Percentiles rank a stretch among this genome's conserved stretches.
Conservation (phyloP, 2,888 invertebrate genomes). For the Ectobius pallidus region DNA sequence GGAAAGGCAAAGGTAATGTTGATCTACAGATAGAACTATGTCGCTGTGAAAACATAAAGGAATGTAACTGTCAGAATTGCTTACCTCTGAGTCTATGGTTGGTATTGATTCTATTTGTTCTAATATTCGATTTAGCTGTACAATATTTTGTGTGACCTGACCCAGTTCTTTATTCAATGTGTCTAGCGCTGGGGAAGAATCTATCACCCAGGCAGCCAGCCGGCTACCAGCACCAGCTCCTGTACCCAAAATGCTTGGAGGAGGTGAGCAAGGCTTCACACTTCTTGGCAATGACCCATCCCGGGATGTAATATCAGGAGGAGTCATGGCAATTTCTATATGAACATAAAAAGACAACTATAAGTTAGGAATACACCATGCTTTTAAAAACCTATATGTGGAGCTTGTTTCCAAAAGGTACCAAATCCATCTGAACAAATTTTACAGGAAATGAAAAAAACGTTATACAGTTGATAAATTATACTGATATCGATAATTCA, state of each 20-base stretch:
- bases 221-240: slow-evolving; percentile 30
- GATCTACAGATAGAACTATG: too few relatives aligned
- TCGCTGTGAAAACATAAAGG: too few relatives aligned
- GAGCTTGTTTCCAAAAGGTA: too few relatives aligned
- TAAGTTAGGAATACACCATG: too few relatives aligned
- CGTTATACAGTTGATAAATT: too few relatives aligned
- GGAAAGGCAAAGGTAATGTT: too few relatives aligned
- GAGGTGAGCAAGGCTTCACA: slow-evolving; percentile 46
- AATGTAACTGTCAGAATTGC: too few relatives aligned
- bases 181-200: slow-evolving; percentile 67
- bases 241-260: slow-evolving; percentile 42
- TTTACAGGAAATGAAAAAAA: too few relatives aligned
- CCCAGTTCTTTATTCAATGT: slow-evolving; percentile 68
- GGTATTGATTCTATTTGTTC: slow-evolving; percentile 59
- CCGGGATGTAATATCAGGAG: slow-evolving; percentile 52
- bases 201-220: slow-evolving; percentile 64
- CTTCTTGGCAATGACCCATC: slow-evolving; percentile 56
- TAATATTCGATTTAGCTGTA: slow-evolving; percentile 68
- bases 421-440: too few relatives aligned
- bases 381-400: too few relatives aligned
- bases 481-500: too few relatives aligned
- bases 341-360: slow-evolving; percentile 40
- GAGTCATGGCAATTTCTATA: slow-evolving; percentile 58
- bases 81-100: slow-evolving; percentile 60
- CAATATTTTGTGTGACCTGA: slow-evolving; percentile 70